Evolutionary conservation across 1,140 invertebrate genomes (phyloP).

Genomic region (Trichonephila clavipes): DNA sequence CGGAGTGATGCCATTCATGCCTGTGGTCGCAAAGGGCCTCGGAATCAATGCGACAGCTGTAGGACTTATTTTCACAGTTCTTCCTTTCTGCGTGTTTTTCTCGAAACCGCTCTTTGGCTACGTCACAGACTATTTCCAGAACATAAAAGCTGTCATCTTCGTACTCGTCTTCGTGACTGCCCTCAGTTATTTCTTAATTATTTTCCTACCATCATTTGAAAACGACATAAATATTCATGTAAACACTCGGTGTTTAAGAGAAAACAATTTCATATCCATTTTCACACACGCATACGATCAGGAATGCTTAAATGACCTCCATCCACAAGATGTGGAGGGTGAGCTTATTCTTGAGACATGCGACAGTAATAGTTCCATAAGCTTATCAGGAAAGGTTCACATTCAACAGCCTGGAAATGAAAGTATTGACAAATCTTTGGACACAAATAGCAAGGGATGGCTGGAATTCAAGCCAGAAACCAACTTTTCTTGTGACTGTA

Average conservation of each 20-base stretch:
- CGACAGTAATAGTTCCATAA: neutral
- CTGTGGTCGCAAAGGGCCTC: constrained; percentile 81
- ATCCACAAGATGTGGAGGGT: neutral
- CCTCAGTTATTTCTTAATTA: constrained; percentile 81
- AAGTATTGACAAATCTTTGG: neutral
- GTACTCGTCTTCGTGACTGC: constrained; percentile 86
- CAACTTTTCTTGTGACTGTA: constrained; percentile 18
- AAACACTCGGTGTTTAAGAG: neutral
- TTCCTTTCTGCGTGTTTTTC: constrained; percentile 80
- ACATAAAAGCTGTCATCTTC: constrained; percentile 87
- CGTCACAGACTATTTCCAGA: constrained; percentile 79
- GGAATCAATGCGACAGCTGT: constrained; percentile 79
- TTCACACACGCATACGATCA: neutral
- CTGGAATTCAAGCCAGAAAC: neutral
- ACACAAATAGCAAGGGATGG: neutral
- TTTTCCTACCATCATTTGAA: constrained; percentile 1
- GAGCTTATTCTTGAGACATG: neutral
- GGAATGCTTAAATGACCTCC: neutral
- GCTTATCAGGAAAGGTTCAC: neutral
- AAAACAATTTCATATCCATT: neutral
- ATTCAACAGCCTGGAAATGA: neutral
- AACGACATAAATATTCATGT: neutral
- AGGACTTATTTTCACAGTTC: constrained; percentile 79
- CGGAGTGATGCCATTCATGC: constrained; percentile 80
- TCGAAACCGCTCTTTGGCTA: constrained; percentile 79